Base-by-base conservation (phyloP, 2,888 invertebrate genomes). In the Anticlea derivata region DNA sequence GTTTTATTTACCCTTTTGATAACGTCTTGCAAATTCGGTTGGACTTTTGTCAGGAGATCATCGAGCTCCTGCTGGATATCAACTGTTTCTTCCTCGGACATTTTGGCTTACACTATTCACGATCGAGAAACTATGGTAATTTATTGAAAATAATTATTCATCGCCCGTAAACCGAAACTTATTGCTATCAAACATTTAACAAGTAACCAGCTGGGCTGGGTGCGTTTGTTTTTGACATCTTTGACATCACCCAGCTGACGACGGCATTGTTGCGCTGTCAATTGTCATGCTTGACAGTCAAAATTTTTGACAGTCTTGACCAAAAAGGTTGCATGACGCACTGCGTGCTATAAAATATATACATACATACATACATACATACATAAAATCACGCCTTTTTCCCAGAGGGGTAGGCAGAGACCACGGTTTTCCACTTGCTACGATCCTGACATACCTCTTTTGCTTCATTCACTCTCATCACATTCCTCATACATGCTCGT, bases 1-100 rank as follows among this genome's bases (percentile, higher is more conserved):
- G n/a, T 23, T 7, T 37, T 55, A 83, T 82, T 88, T 83, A 93
- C 93, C 80, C 92, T 82, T 78, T 91, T 92, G 67, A 93, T 86
- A 82, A 92, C 91, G 70, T 92, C 92, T 76, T 92, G 92, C 51
- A 92, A 82, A 66, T 91, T 86, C 1, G 92, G 92, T 59, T 92
- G 91, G 17, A 92, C 86, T 68, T 84, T 83, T 8, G 86, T 81
- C 53, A 93, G 65, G 47, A 91, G 80, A 46, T 90, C 76, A 54
- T 84, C 83, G 57, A 92, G 80, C 64, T 92, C 89, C 59, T 86
- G 80, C 52, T 90, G 85, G 59, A 92, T 80, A 65, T 92, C 91
- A 63, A 83, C 62, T 54, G 57, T 67, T 64, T 81, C 83, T 63
- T 83, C 82, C 55, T 82, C 81, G 39, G 84, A 73, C 87, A 87